Percentiles rank a stretch among this genome's conserved stretches.
These are phyloP conservation scores for Clarias platycephalus DNA, from an alignment of 2,797 vertebrate genomes.

Conservation along the genomic window DNA sequence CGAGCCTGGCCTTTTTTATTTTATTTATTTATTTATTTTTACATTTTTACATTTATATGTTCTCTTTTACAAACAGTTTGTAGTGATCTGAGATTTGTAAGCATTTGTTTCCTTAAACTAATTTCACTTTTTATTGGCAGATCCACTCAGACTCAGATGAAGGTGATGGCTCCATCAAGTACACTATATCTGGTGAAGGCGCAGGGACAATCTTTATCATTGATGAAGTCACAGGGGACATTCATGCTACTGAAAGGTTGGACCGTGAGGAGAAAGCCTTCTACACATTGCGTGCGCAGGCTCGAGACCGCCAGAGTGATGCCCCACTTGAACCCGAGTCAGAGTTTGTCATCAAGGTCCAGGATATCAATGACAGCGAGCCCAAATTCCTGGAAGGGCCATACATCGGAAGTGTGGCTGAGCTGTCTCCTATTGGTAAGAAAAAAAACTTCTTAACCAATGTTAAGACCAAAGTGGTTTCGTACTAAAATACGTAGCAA, in stretches of 20 bases:
- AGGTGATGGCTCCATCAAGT: conserved; percentile 95
- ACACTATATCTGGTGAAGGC: conserved; percentile 96
- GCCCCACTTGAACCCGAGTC: conserved; percentile 92
- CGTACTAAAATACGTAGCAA: neutral
- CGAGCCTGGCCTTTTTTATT: too few relatives aligned
- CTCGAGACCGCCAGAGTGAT: conserved; percentile 81
- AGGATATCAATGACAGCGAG: conserved; percentile 98
- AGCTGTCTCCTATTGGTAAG: conserved; percentile 82
- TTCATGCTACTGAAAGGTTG: conserved; percentile 91
- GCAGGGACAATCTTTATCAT: conserved; percentile 96
- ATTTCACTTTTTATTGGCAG: conserved; percentile 67
- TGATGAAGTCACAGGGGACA: conserved; percentile 92
- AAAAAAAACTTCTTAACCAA: neutral
- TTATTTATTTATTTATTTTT: too few relatives aligned
- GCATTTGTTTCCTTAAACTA: neutral
- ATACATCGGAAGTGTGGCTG: conserved; percentile 93
- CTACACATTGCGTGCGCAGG: conserved; percentile 93
- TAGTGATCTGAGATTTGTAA: neutral
- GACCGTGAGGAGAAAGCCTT: conserved; percentile 95
- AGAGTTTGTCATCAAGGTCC: conserved; percentile 97
- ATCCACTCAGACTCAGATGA: conserved; percentile 97
- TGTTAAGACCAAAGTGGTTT: neutral
- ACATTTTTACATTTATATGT: too few relatives aligned
- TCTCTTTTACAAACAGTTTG: neutral
- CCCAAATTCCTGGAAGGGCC: conserved; percentile 95